Base-by-base conservation (phyloP, 2,113 vertebrate genomes). In the Cyphomyrus discorhynchus region DNA sequence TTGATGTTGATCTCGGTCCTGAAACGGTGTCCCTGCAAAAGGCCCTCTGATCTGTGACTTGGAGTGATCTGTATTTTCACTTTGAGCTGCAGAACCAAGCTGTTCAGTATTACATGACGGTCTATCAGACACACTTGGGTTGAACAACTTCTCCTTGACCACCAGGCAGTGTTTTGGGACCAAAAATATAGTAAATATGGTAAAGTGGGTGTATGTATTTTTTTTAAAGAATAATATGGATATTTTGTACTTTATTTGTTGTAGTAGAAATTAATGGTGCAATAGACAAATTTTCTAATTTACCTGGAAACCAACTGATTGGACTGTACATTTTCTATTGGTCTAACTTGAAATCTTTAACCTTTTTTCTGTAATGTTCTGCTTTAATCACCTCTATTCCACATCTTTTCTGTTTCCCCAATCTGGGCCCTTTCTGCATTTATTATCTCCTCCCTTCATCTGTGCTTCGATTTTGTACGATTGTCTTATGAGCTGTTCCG, bases 171-270 rank as follows among this genome's bases (percentile, higher is more conserved):
- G 82, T 84, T 46, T 46, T 46, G 82, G 82, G 82, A 84, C 45
- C 82, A 84, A 84, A 58, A 47, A 84, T 84, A 84, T 46, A n/a
- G 45, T 3, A 24, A 84, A 42, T 45, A 70, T 31, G 10, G 21
- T 83, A 46, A 46, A 24, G 8, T 84, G 9, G 39, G 21, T 46
- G 21, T 11, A 46, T 46, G 21, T 82, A 35, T 42, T 42, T 84
- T 45, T 46, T 84, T 47, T 47, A 1, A 82, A 84, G 21, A 46
- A 84, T 39, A 45, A 46, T 45, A 84, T 47, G 82, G 82, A n/a
- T 84, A 24, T 46, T 84, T 47, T 84, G 82, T 84, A 80, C 74
- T 77, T 77, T 77, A 82, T 82, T 82, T 83, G 42, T 24, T 42
- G 35, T 42, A 84, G 39, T 84, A 47, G 39, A 42, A 84, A 84